Base-by-base conservation (phyloP, 2,888 invertebrate genomes). In the Hirudinaria manillensis region DNA sequence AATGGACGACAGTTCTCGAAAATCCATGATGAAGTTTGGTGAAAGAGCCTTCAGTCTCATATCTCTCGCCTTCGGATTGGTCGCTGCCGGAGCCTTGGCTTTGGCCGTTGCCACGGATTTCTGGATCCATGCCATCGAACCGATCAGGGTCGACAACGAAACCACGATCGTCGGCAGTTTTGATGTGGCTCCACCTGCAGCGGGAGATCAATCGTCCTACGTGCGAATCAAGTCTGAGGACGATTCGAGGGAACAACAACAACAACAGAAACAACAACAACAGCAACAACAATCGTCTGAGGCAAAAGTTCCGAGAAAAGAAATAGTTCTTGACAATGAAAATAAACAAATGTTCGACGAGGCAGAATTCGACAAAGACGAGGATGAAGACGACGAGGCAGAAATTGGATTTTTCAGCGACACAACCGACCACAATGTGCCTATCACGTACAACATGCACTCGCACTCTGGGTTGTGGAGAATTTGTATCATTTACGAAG, bases 81-180 rank as follows among this genome's bases (percentile, higher is more conserved):
- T 81, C 36, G 81, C 83, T 6, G 78, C 81, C 29, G 82, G 81
- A 32, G 81, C 82, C 2, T 76, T 83, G 76, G 80, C 82, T 2
- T 78, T 83, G 65, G 82, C 83, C 7, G 82, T 83, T 53, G 80
- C 81, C 36, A 83, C 83, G n/a, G 83, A 83, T 76, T 82, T 80
- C 61, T 83, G 83, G 83, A 76, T 83, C 29, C 81, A 80, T 75
- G 83, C 82, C 24, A 77, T 75, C 19, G 83, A 82, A 74, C 77
- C 78, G 7, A 66, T 80, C 68, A 67, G 38, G 36, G 34, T 72
- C n/a, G 32, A 29, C 16, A 72, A 72, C 72, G 68, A 68, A 32
- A 68, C 68, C 10, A 29, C 68, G 34, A 68, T 36, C 68, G 21
- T 68, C n/a, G 68, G 36, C 29, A 68, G 36, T 68, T 68, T 68